A percentile compares a stretch with the other conserved stretches of the same genome.
phyloP scores from a whole-genome alignment of 2,797 vertebrate species.

The Enteromius unitaeniatus region DNA sequence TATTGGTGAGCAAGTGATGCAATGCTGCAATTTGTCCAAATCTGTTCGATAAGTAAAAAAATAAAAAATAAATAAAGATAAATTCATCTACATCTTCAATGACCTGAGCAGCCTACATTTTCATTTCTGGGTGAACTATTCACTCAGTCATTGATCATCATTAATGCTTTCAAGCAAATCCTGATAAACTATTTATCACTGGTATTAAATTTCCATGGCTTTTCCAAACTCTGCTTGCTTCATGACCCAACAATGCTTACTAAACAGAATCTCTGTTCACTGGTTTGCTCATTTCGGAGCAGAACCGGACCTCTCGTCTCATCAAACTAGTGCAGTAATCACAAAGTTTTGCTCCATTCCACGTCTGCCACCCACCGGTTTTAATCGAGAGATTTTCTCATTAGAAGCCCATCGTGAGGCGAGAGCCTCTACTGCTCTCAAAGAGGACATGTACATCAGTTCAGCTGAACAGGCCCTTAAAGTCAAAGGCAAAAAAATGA shows the following conservation, averaged over 20 bases:
- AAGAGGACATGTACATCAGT: conserved; percentile 6
- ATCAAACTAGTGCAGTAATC: neutral
- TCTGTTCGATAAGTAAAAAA: neutral
- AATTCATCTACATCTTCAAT: neutral
- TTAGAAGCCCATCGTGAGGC: neutral
- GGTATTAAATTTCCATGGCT: neutral
- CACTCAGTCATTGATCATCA: neutral
- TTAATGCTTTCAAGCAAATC: neutral
- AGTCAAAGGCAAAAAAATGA: conserved; percentile 29
- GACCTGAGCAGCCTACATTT: neutral
- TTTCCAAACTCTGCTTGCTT: neutral
- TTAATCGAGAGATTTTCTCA: conserved; percentile 1
- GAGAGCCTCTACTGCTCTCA: neutral
- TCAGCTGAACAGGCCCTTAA: conserved; percentile 15
- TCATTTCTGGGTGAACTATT: neutral
- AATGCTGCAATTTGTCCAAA: neutral
- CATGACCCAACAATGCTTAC: neutral
- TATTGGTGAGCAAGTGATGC: neutral
- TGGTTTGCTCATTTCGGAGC: neutral
- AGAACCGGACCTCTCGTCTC: neutral
- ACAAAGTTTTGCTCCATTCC: neutral
- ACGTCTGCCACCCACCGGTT: neutral
- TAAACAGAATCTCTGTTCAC: neutral
- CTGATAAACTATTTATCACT: neutral
- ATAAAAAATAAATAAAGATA: no score